Conservation (phyloP, 2,797 vertebrate species). For the Vireo griseus region DNA sequence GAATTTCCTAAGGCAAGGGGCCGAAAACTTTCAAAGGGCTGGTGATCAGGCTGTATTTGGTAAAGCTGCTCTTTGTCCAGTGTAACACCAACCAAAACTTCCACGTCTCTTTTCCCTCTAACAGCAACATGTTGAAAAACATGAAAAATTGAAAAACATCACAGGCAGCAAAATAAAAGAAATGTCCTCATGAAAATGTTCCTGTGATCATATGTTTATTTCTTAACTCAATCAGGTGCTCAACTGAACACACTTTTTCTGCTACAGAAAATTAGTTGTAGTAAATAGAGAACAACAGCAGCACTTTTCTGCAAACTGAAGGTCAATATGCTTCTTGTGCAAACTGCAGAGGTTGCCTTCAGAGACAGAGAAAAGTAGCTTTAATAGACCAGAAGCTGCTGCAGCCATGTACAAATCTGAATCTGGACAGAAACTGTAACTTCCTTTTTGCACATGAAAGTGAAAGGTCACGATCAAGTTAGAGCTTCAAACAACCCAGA, state of each 20-base stretch:
- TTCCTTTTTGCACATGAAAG: background rate
- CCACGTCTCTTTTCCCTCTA: background rate
- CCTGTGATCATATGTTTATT: background rate
- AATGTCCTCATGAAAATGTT: background rate
- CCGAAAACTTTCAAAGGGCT: background rate
- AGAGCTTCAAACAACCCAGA: background rate
- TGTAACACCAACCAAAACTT: background rate
- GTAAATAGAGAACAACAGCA: background rate
- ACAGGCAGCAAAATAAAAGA: background rate
- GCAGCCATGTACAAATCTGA: background rate
- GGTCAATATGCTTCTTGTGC: background rate
- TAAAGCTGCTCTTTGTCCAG: background rate
- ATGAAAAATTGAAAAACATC: background rate
- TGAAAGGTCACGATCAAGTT: background rate
- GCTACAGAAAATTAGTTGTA: background rate
- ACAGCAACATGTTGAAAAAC: background rate
- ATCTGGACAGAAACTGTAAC: background rate
- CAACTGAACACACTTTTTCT: background rate
- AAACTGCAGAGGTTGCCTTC: background rate
- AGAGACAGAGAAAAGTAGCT: background rate
- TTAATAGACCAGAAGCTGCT: background rate
- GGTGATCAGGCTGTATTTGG: background rate
- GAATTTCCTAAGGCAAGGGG: background rate
- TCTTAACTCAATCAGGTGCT: background rate
- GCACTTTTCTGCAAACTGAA: background rate